Percentiles rank a stretch among this genome's conserved stretches.
Conservation (phyloP, 2,113 vertebrate genomes). For the Riparia riparia region DNA sequence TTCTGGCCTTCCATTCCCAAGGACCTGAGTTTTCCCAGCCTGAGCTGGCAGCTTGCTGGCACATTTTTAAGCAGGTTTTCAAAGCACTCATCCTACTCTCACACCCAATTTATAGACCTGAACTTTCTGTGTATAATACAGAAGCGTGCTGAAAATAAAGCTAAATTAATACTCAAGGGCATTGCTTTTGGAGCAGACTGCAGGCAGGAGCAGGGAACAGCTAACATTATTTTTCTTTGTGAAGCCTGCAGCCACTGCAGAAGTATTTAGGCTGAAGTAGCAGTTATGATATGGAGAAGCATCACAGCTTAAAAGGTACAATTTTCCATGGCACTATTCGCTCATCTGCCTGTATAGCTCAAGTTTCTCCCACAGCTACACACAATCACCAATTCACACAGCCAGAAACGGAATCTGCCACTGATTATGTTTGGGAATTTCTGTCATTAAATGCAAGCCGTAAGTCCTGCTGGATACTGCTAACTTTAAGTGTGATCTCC, state of each 20-base stretch:
- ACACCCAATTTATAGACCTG: neutral
- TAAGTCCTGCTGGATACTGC: neutral
- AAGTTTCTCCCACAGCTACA: neutral
- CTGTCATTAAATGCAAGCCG: neutral
- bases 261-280: neutral
- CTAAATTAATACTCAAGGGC: neutral
- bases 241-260: neutral
- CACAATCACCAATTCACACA: fast-evolving
- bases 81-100: neutral
- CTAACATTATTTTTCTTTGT: neutral
- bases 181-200: neutral
- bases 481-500: neutral
- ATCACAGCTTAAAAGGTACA: neutral
- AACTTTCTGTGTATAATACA: neutral
- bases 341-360: neutral
- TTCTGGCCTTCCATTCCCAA: neutral
- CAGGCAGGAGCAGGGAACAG: neutral
- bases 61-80: neutral
- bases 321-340: neutral
- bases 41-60: neutral
- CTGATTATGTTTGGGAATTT: neutral
- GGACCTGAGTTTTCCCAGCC: neutral
- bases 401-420: neutral
- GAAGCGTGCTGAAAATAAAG: neutral
- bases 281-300: neutral